Conservation (phyloP, 2,797 vertebrate genomes). For the Discoglossus pictus region DNA sequence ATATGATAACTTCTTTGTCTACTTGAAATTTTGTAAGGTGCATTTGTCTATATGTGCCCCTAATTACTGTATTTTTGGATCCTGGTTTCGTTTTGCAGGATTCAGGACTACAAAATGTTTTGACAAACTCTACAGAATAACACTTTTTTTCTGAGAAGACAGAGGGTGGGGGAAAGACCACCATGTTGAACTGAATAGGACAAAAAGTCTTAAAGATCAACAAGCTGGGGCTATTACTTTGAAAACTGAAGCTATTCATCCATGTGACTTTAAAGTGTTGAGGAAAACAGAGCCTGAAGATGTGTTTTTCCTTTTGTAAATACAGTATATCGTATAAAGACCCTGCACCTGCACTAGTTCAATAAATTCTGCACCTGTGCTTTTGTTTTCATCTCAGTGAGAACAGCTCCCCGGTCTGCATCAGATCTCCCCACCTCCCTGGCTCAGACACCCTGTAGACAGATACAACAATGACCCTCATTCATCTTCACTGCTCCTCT, state of each 20-base stretch:
- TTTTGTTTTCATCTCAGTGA: conserved; percentile 69
- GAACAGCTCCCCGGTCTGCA: conserved; percentile 61
- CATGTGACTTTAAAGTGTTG: conserved; percentile 45
- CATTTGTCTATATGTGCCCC: too few species aligned
- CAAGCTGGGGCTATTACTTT: conserved; percentile 19
- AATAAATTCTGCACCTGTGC: conserved; percentile 67
- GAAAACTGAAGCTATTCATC: conserved; percentile 37
- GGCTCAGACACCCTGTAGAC: conserved; percentile 52
- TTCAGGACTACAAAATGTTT: too few species aligned
- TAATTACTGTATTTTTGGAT: too few species aligned
- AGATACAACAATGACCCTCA: conserved; percentile 52
- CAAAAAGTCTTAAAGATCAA: conserved; percentile 31
- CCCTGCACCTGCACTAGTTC: conserved; percentile 54
- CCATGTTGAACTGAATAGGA: conserved; percentile 26
- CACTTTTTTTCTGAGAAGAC: conserved; percentile 3
- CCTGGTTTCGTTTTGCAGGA: too few species aligned
- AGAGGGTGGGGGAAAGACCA: conserved; percentile 22
- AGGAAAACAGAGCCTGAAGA: conserved; percentile 55
- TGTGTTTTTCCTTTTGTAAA: conserved; percentile 61
- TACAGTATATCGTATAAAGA: conserved; percentile 55
- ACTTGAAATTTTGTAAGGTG: too few species aligned
- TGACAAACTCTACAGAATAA: too few species aligned
- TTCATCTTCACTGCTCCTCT: conserved; percentile 54
- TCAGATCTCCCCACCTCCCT: conserved; percentile 64
- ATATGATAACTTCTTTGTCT: too few species aligned